Base-by-base conservation (phyloP, 2,888 invertebrate species). In the Apodemia zela region DNA sequence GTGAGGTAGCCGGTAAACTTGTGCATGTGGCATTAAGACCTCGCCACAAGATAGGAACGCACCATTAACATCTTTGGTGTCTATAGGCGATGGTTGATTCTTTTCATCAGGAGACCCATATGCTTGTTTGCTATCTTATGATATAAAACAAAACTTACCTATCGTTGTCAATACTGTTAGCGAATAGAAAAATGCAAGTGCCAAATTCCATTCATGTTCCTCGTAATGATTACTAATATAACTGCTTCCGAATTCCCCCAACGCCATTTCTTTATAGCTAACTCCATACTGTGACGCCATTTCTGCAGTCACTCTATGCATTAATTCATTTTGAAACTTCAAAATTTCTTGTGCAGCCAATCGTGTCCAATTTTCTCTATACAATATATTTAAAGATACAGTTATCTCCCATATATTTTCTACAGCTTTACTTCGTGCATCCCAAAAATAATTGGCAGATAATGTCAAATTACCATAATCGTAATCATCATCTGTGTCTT, bases 341-440 rank as follows among this genome's bases (percentile, higher is more conserved):
- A 94, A 92, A 77, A 97, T 94, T 79, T 96, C 95, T 75, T 94
- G 94, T 60, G 95, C 95, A 54, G 96, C 97, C 76, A 95, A 92
- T 79, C 95, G 93, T 66, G 97, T 97, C 97, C 98, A 98, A 88
- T 98, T 97, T 78, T 96, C 96, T 81, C 95, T 94, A 82, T 97
- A 97, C 70, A 98, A 93, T 77, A 98, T 96, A 88, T 98, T 98
- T 72, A 97, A 88, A 67, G 95, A 95, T 70, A 96, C 95, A 3
- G 98, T 98, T 69, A 97, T 96, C 82, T 97, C 96, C 98, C 98
- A 98, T 78, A 98, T 96, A 84, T 96, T 97, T 86, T 97, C 96
- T 60, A 97, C 97, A 15, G 97, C 96, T 76, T 81, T 80, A 69
- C 84, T 91, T 67, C 91, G 80, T 4, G 90, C 91, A 65, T 91